Conservation (phyloP, 2,888 invertebrate species). For the Drosophila niveifrons region DNA sequence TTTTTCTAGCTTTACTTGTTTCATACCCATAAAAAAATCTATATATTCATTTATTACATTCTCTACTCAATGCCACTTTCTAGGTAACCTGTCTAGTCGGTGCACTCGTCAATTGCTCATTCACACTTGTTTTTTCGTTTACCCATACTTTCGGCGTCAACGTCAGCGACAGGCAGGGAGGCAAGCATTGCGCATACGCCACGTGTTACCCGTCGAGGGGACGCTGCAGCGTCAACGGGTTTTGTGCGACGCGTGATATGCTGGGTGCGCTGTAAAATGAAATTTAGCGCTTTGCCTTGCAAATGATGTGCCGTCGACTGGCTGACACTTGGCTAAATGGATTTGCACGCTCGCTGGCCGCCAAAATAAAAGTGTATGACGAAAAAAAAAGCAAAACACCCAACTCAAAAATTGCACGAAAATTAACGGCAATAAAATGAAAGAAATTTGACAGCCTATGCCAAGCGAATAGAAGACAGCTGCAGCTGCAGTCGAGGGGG, state of each 20-base stretch:
- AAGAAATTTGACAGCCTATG: conserved; percentile 59
- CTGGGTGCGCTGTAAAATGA: conserved; percentile 64
- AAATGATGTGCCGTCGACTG: conserved; percentile 71
- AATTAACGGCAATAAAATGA: conserved; percentile 75
- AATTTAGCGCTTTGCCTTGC: conserved; percentile 80
- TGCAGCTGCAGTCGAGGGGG: conserved; percentile 1
- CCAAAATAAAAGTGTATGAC: conserved; percentile 37
- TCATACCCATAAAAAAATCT: too few species aligned
- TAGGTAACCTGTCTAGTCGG: background rate
- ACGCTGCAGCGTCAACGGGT: conserved; percentile 10
- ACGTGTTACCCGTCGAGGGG: conserved; percentile 17
- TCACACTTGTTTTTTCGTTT: conserved; percentile 15
- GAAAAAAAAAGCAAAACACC: conserved; percentile 6
- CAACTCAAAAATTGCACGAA: conserved; percentile 44
- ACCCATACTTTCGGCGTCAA: conserved; percentile 34
- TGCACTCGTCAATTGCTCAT: background rate
- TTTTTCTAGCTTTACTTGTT: too few species aligned
- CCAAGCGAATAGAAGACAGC: conserved; percentile 4
- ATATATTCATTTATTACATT: background rate
- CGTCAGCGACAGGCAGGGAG: conserved; percentile 42
- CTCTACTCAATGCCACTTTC: background rate
- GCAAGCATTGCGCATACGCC: conserved; percentile 49
- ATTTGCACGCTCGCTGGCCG: conserved; percentile 67
- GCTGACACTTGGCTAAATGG: conserved; percentile 75
- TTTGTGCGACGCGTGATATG: conserved; percentile 19